phyloP scores from a whole-genome alignment of 2,888 invertebrate species.

The Trypoxylon attenuatum region DNA sequence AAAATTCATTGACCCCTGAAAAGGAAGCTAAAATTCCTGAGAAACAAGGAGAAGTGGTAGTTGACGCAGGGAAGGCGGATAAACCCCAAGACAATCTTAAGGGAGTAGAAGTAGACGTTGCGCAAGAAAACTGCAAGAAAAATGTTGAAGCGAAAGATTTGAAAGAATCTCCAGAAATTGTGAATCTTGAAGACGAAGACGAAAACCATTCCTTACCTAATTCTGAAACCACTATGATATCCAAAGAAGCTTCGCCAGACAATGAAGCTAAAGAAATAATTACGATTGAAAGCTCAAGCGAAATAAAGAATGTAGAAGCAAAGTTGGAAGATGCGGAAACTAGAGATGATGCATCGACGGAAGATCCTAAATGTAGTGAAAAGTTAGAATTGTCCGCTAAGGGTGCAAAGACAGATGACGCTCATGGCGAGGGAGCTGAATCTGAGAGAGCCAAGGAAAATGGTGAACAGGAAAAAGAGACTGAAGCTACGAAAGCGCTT shows the following conservation, averaged over 20 bases:
- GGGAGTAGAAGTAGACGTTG: background rate
- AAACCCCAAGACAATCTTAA: slow-evolving; percentile 3
- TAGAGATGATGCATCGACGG: slow-evolving; percentile 18
- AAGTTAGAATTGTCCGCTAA: too few species aligned
- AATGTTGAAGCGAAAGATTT: background rate
- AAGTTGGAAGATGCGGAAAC: slow-evolving; percentile 14
- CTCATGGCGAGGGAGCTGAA: background rate
- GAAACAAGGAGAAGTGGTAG: background rate
- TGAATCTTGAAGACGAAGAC: background rate
- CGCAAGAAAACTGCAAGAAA: background rate
- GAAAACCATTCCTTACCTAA: slow-evolving; percentile 6
- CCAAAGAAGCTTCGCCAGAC: background rate
- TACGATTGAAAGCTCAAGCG: background rate
- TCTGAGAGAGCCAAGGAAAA: slow-evolving; percentile 8
- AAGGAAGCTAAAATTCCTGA: slow-evolving; percentile 8
- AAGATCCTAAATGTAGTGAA: slow-evolving; percentile 42
- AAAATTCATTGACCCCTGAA: slow-evolving; percentile 4
- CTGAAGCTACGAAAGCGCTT: background rate
- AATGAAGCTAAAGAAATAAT: background rate
- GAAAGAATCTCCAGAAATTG: slow-evolving; percentile 1
- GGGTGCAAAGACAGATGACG: slow-evolving; percentile 12
- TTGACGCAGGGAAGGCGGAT: slow-evolving; percentile 3
- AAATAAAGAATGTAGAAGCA: background rate
- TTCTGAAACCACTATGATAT: background rate
- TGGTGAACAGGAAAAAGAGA: background rate